Percentiles rank a stretch among this genome's conserved stretches.
Conservation (phyloP, 2,888 invertebrate genomes). For the Thecocarcelia acutangulata region DNA sequence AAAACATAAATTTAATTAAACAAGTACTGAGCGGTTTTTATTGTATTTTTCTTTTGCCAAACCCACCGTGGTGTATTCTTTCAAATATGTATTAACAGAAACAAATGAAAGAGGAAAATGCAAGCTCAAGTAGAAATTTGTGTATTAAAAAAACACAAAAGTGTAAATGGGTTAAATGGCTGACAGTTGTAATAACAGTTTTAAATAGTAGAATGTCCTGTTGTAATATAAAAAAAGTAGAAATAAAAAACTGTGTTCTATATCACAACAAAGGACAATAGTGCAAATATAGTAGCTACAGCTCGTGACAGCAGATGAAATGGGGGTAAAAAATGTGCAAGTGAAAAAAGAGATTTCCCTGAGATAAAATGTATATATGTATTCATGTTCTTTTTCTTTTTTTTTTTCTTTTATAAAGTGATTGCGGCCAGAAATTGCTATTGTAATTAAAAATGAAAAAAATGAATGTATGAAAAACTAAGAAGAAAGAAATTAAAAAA, state of each 20-base stretch:
- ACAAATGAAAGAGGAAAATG: constrained; percentile 24
- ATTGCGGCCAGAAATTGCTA: constrained; percentile 50
- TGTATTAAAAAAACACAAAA: constrained; percentile 5
- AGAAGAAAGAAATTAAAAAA: constrained; percentile 3
- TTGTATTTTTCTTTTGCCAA: background rate
- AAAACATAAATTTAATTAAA: background rate
- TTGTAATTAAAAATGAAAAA: constrained; percentile 36
- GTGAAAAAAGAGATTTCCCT: constrained; percentile 16
- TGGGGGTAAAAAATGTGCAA: constrained; percentile 10
- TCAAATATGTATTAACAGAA: background rate
- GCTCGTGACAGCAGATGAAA: constrained; percentile 30
- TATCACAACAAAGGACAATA: constrained; percentile 45
- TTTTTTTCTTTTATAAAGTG: constrained; percentile 6
- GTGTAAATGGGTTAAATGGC: constrained; percentile 69
- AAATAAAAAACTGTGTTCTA: constrained; percentile 2
- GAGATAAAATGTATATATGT: constrained; percentile 22
- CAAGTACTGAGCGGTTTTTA: background rate
- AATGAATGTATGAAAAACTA: constrained; percentile 5
- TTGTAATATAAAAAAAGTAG: constrained; percentile 2
- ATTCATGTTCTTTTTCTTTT: background rate
- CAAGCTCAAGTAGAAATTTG: constrained; percentile 38
- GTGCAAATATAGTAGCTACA: constrained; percentile 12
- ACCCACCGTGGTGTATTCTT: constrained; percentile 9
- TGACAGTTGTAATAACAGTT: constrained; percentile 65
- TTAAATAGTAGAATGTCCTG: constrained; percentile 54